phyloP scores from a whole-genome alignment of 2,113 vertebrate species.

The Micromys minutus region DNA sequence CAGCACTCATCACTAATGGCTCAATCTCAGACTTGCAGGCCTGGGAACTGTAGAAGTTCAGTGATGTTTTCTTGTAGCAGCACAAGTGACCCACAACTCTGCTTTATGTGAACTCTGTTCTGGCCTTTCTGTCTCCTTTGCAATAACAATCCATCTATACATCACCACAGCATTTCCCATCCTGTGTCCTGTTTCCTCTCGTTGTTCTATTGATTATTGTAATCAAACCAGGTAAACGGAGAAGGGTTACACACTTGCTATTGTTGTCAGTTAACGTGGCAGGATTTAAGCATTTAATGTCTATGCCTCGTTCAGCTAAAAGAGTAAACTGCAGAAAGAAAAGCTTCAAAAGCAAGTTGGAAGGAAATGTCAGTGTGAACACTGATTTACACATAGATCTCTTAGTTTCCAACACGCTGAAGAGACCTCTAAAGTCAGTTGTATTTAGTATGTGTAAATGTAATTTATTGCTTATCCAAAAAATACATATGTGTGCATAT shows the following conservation, averaged over 20 bases:
- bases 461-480: slow-evolving; percentile 26
- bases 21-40: background rate
- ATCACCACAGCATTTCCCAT: background rate
- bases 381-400: background rate
- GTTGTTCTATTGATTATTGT: background rate
- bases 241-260: background rate
- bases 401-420: background rate
- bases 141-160: background rate
- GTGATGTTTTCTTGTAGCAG: background rate
- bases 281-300: background rate
- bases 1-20: background rate
- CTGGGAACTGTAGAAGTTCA: background rate
- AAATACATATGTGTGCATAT: background rate
- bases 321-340: background rate
- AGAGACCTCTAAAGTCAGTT: slow-evolving; percentile 13
- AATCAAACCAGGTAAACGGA: background rate
- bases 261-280: background rate
- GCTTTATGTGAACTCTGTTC: background rate
- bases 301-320: background rate
- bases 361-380: background rate
- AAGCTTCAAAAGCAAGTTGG: background rate
- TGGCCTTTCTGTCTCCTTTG: background rate
- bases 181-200: background rate
- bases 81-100: too few relatives aligned
- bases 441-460: slow-evolving; percentile 12